Conservation (phyloP, 2,113 vertebrate genomes). For the Capricornis sumatraensis region DNA sequence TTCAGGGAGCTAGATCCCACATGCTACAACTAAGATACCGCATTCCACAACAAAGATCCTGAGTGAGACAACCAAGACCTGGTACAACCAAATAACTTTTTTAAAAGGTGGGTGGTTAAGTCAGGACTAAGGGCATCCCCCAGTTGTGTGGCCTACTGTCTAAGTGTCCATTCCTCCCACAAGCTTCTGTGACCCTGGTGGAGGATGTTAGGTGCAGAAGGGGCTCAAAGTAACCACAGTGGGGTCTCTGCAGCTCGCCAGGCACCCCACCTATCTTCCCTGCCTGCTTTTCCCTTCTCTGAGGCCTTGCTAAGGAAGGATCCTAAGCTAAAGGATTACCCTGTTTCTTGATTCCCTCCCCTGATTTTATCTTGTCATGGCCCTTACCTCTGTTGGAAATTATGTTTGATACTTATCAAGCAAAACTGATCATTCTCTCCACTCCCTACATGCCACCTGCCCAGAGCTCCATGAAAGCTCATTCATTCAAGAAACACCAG, state of each 20-base stretch:
- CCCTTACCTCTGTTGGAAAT: background rate
- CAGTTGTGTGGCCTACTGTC: background rate
- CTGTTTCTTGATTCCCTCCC: background rate
- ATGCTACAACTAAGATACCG: background rate
- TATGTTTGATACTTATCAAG: background rate
- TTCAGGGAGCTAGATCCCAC: background rate
- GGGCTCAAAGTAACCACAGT: background rate
- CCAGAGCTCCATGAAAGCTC: background rate
- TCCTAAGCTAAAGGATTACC: background rate
- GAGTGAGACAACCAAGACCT: background rate
- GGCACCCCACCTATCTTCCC: background rate
- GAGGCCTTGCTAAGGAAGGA: background rate
- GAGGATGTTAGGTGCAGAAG: background rate
- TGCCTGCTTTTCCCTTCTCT: background rate
- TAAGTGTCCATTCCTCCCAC: background rate
- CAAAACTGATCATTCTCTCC: background rate
- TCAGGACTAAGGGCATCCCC: background rate
- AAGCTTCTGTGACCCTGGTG: background rate
- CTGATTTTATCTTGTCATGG: background rate
- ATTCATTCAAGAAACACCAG: background rate
- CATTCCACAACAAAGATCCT: background rate
- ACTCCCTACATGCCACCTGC: rapidly evolving
- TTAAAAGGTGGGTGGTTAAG: background rate
- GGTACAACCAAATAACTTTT: background rate
- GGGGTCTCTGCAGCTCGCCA: background rate